phyloP scores from a whole-genome alignment of 2,113 vertebrate genomes.

The Neotoma lepida region DNA sequence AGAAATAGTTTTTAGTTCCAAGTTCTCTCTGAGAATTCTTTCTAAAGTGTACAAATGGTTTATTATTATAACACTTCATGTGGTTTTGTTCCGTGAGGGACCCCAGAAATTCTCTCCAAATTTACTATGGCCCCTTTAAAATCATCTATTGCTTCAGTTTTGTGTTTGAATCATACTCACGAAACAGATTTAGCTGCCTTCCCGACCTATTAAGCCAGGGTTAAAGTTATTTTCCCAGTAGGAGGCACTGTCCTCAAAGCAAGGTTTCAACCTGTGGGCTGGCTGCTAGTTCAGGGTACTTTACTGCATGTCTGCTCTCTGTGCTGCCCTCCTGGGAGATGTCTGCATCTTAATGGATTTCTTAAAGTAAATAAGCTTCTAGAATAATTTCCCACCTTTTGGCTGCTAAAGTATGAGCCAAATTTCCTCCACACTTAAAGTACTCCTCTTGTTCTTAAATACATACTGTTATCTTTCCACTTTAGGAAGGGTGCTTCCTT shows the following conservation, averaged over 20 bases:
- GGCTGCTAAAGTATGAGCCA: neutral
- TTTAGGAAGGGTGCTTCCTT: neutral
- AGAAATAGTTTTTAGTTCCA: neutral
- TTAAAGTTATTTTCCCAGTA: neutral
- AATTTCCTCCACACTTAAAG: neutral
- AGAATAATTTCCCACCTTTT: neutral
- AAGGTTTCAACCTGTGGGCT: neutral
- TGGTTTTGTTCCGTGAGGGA: neutral
- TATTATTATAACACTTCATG: neutral
- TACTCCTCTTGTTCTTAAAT: neutral
- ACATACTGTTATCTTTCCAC: too few species aligned
- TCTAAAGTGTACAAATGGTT: neutral
- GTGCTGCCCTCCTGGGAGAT: neutral
- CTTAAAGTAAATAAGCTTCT: neutral
- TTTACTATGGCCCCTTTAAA: neutral
- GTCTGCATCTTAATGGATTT: neutral
- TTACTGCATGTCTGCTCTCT: too few species aligned
- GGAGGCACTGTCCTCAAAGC: constrained; percentile 22
- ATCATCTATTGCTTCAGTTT: constrained; percentile 11
- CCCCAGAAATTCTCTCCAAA: neutral
- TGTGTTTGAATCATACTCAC: neutral
- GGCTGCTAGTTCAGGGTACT: neutral
- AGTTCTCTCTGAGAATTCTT: neutral
- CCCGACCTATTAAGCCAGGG: neutral
- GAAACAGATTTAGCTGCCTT: neutral